Evolutionary conservation across 2,113 vertebrate genomes (phyloP), one percentile per base, ranked within the genome.

Genomic region (Coptodon rendalli): DNA sequence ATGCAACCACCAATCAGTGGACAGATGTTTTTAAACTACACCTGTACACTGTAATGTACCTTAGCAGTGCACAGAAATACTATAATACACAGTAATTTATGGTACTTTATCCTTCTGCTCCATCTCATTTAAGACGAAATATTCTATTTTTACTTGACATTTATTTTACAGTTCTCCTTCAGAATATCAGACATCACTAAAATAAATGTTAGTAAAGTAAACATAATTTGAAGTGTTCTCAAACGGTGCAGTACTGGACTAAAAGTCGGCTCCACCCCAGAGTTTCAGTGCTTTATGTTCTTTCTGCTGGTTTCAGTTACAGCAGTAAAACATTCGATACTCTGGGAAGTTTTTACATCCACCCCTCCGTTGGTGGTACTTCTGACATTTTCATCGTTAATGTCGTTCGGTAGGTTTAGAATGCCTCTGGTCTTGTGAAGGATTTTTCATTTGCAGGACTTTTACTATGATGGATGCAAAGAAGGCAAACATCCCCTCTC

Each of bases 331-430:
- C 40, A 73, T 45, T 73, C 6, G 1, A 45, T 45, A 73, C 22
- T 16, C 22, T 45, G 68, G 22, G 68, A 73, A 45, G 0, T 10
- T 50, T 78, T 50, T 8, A 59, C 24, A 8, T 31, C 27, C 24
- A 16, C 27, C 56, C 24, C 7, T 50, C 48, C 16, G 48, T 19
- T 50, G 48, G 48, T 50, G 16, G 16, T 1, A 22, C 61, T 13
- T 22, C 24, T 76, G 43, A 10, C 16, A 50, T 29, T 76, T 48
- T 76, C 3, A 17, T 29, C 43, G 29, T 27, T 48, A 17, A 19
- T 48, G 16, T 48, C 1, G n/a, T 14, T 29, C 3, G 1, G 0
- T 19, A 19, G 40, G 24, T 29, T 76, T 17, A 11, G 3, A 76
- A 0, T 0, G 48, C 68, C 0, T 29, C 68, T 29, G 22, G 40